A percentile compares a stretch with the other conserved stretches of the same genome.
Evolutionary conservation across 2,797 vertebrate species (phyloP).

Genomic region (Phyllotis vaccarum): DNA sequence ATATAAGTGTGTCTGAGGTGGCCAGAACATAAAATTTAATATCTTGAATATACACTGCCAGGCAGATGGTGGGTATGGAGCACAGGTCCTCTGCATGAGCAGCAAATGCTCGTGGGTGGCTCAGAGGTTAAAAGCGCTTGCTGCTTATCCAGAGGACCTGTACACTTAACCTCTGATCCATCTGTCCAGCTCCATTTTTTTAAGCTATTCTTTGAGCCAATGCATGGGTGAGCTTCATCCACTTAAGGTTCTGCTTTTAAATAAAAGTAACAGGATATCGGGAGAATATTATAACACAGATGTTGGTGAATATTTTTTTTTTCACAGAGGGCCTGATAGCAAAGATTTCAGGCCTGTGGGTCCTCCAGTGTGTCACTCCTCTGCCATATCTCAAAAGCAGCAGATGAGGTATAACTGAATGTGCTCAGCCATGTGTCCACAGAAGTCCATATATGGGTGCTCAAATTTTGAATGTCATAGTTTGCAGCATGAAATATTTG

Average conservation of each 20-base stretch:
- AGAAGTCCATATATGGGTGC: not conserved
- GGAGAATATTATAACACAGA: not conserved
- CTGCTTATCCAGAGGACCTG: not conserved
- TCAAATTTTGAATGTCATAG: not conserved
- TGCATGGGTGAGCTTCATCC: not conserved
- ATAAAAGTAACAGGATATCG: constrained; percentile 35
- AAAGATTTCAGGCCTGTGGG: not conserved
- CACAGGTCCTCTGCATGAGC: not conserved
- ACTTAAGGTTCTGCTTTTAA: not conserved
- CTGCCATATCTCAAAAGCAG: not conserved
- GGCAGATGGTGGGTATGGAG: not conserved
- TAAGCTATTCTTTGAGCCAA: not conserved
- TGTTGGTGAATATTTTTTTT: not conserved
- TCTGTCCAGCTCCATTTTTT: not conserved
- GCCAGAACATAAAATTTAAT: not conserved
- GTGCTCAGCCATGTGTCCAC: not conserved
- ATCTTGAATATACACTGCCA: not conserved
- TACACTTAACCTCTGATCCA: not conserved
- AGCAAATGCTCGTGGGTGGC: not conserved
- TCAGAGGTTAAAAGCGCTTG: not conserved
- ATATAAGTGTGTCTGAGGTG: not conserved
- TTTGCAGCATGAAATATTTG: not conserved
- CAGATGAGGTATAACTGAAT: not conserved
- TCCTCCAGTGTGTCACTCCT: not conserved
- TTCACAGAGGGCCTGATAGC: not conserved